Evolutionary conservation across 1,140 invertebrate species (phyloP), one percentile per base, ranked within the genome.

Genomic region (Sycobia sp.): DNA sequence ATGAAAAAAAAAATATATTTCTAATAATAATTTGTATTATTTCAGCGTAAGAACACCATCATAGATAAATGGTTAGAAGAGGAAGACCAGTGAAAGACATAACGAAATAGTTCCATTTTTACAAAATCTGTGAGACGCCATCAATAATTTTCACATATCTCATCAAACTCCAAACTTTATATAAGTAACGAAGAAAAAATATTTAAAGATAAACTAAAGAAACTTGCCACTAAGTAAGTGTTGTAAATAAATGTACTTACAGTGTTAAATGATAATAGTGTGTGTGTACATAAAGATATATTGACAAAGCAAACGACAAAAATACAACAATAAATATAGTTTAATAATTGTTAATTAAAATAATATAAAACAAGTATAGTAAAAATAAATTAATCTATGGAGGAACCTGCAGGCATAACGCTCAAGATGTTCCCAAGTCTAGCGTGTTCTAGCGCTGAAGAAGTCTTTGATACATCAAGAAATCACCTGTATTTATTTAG

Each of bases 241-340:
- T 76, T 81, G 80, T 82, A 82, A 81, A 82, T 82, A 82, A 76
- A 74, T 81, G 79, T 82, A 82, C 79, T 80, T 82, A 81, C 80
- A 80, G 79, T 82, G 78, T 76, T 75, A 75, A 81, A 74, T 75
- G 75, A 73, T 73, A 72, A 76, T 72, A 79, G 75, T 80, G 78
- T 76, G 75, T 79, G 77, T 79, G 76, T 79, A 76, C 66, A 78
- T 78, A 78, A 71, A 70, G 65, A 68, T 61, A 54, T 61, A 56
- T 46, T 60, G 25, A 63, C 39, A 54, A 55, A 49, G 43, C 49
- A 44, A 27, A 10, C 13, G 46, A 54, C 32, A 38, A 49, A 18
- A 53, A 54, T 46, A 25, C n/a, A 34, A 51, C 39, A 16, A 51
- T 62, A 36, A 51, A 53, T 14, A 54, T 47, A 54, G 20, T 38